Percentiles rank a stretch among this genome's conserved stretches.
These are phyloP conservation scores for Liparis tanakae DNA, from an alignment of 2,797 vertebrate species.

Conservation along the genomic window DNA sequence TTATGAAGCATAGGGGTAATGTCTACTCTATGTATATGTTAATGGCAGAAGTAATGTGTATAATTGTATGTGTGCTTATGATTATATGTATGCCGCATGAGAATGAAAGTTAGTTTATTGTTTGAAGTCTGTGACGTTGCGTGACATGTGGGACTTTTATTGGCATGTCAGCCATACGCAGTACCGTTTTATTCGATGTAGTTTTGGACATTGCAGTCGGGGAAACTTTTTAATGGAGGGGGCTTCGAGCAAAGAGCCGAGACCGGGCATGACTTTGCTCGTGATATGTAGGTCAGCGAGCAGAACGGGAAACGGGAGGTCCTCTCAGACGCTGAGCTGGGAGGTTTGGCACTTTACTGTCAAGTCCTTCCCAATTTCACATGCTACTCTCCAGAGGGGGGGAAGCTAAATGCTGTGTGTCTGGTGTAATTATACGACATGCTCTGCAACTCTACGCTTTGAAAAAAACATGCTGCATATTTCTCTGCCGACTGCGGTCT, in stretches of 20 bases:
- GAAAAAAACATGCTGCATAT: background rate
- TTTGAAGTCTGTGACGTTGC: no score
- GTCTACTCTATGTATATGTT: no score
- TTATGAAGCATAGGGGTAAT: no score
- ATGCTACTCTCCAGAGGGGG: conserved; percentile 3
- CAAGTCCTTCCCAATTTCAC: conserved; percentile 21
- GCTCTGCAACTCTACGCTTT: background rate
- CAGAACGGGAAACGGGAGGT: conserved; percentile 30
- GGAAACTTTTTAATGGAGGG: conserved; percentile 29
- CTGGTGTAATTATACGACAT: conserved; percentile 12
- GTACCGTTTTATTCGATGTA: conserved; percentile 46
- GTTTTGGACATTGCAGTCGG: conserved; percentile 38
- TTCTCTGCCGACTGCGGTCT: background rate
- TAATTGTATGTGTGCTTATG: no score
- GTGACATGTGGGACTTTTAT: no score
- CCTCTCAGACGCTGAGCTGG: conserved; percentile 15
- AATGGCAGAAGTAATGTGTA: no score
- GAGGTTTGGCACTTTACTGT: conserved; percentile 31
- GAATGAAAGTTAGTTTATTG: no score
- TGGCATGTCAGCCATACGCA: conserved; percentile 29
- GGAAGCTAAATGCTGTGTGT: conserved; percentile 12
- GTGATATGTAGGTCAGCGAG: conserved; percentile 62
- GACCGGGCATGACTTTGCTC: conserved; percentile 29
- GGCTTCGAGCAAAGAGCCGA: background rate
- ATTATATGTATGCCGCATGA: no score